Base-by-base conservation (phyloP, 1,140 invertebrate genomes). In the Tenebrio molitor region DNA sequence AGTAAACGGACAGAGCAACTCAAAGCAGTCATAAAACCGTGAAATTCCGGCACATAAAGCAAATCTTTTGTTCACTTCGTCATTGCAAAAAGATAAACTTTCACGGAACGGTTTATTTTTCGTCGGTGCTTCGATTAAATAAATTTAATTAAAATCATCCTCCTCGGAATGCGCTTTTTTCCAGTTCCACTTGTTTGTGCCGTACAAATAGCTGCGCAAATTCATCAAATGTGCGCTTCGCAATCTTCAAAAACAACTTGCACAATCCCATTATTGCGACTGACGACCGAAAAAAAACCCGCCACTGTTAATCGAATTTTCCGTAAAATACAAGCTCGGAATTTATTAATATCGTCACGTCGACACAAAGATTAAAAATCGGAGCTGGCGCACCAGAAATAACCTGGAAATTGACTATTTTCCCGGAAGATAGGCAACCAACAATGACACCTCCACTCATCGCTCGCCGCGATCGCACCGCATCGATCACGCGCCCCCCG, bases 81-180 rank as follows among this genome's bases (percentile, higher is more conserved):
- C 15, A 58, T 58, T 58, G 23, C 14, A 58, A 58, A 53, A 58
- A 58, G 50, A 58, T 58, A 58, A 58, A 25, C 50, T 58, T 50
- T 58, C 23, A 29, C 15, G 10, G 17, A 50, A 50, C 5, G 19
- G 50, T 58, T 58, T 58, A 58, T 29, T 25, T 58, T 58, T 29
- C 21, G 7, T 6, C 50, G 23, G 8, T 19, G 50, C 50, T 12
- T 29, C 50, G 50, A 58, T 58, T 14, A 58, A 58, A 58, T 58
- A 25, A 33, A 25, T 58, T 58, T 58, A 58, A 58, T 58, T 58
- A 58, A 58, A 58, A 58, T 29, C 21, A 15, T 58, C 29, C 50
- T 58, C 29, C 23, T 0, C 50, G 15, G 50, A 29, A 25, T 33
- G 50, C 50, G 23, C 23, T 23, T 58, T 58, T 58, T 58, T 50